Evolutionary conservation across 2,797 vertebrate species (phyloP).

Genomic region (Echiichthys vipera): DNA sequence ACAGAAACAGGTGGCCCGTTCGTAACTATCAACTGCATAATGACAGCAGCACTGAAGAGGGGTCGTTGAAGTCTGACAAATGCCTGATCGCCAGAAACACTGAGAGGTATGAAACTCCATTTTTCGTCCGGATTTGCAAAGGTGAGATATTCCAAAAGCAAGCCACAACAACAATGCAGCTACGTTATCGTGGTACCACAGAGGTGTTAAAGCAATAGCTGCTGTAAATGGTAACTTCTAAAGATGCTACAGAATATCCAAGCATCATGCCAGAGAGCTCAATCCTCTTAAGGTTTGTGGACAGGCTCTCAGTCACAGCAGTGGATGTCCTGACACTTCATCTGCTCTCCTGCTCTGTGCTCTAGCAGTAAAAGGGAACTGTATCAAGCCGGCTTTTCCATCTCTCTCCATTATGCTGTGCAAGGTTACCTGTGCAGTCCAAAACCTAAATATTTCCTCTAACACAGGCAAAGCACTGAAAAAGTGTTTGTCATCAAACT

Average conservation of each 20-base stretch:
- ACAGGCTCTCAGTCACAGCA: conserved; percentile 9
- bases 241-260: background rate
- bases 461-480: background rate
- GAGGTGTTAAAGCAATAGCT: background rate
- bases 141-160: background rate
- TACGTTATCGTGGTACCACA: background rate
- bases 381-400: background rate
- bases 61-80: conserved; percentile 12
- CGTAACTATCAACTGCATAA: conserved; percentile 32
- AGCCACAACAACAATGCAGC: background rate
- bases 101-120: background rate
- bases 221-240: background rate
- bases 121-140: background rate
- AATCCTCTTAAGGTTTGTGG: background rate
- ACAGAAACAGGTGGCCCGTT: conserved; percentile 54
- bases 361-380: background rate
- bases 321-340: conserved; percentile 14
- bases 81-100: background rate
- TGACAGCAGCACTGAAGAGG: conserved; percentile 17
- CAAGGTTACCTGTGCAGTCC: background rate
- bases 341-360: conserved; percentile 12
- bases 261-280: background rate
- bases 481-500: background rate
- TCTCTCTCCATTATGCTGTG: background rate
- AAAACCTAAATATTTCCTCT: background rate